Evolutionary conservation across 2,797 vertebrate species (phyloP).

Genomic region (Ibycter americanus): DNA sequence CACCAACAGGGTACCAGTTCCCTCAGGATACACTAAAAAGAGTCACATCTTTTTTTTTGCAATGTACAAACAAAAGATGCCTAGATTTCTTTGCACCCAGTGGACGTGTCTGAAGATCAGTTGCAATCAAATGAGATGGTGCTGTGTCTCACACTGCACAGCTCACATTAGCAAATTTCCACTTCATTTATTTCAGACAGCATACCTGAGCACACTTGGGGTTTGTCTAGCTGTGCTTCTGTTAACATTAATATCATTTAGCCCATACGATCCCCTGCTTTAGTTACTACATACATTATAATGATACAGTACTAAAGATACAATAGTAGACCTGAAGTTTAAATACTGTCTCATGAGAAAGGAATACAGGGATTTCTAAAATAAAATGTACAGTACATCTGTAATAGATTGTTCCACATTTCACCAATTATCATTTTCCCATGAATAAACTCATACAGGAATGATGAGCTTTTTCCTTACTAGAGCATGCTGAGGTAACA

Average conservation of each 20-base stretch:
- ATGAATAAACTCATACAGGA: neutral
- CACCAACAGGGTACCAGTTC: neutral
- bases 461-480: neutral
- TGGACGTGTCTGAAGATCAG: neutral
- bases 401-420: neutral
- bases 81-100: neutral
- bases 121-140: fast-evolving
- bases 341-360: neutral
- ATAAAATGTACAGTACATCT: neutral
- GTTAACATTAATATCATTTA: neutral
- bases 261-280: neutral
- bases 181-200: neutral
- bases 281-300: neutral
- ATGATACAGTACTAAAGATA: neutral
- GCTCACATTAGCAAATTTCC: neutral
- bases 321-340: neutral
- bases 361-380: neutral
- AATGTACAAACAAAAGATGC: neutral
- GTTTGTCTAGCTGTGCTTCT: neutral
- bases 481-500: neutral
- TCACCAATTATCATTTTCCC: neutral
- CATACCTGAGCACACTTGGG: neutral
- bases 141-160: neutral
- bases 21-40: neutral
- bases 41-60: neutral